Conservation (phyloP, 2,797 vertebrate species). For the Neoniphon sammara region DNA sequence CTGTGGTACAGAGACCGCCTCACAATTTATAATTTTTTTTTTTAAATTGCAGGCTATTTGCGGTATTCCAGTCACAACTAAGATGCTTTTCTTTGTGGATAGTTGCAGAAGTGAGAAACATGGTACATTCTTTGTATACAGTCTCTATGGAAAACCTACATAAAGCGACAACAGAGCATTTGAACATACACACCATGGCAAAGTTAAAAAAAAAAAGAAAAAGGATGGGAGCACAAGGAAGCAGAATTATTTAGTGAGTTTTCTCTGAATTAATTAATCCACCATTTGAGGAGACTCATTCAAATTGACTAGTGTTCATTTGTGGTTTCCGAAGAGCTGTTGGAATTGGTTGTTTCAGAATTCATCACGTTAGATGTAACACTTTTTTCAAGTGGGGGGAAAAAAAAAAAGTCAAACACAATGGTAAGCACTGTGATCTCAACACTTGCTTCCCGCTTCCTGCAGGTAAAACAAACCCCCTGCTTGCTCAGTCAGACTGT, state of each 20-base stretch:
- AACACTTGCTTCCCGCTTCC: slow-evolving; percentile 25
- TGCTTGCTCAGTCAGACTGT: slow-evolving; percentile 27
- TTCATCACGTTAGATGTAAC: slow-evolving; percentile 35
- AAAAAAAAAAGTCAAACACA: slow-evolving; percentile 45
- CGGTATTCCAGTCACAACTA: slow-evolving; percentile 49
- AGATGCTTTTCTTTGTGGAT: slow-evolving; percentile 22
- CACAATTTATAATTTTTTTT: too few species aligned
- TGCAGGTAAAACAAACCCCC: background rate
- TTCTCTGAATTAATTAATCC: slow-evolving; percentile 33
- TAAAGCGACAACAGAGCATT: slow-evolving; percentile 19
- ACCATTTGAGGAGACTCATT: slow-evolving; percentile 61
- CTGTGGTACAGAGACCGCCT: slow-evolving; percentile 51
- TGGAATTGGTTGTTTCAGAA: slow-evolving; percentile 8
- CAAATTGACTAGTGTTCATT: slow-evolving; percentile 54
- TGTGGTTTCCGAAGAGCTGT: slow-evolving; percentile 30
- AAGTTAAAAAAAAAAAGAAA: slow-evolving; percentile 7
- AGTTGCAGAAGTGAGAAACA: slow-evolving; percentile 35
- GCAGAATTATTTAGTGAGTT: slow-evolving; percentile 29
- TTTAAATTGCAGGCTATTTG: slow-evolving; percentile 74
- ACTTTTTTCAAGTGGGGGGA: slow-evolving; percentile 30
- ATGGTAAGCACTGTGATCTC: slow-evolving; percentile 8
- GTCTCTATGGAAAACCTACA: slow-evolving; percentile 6
- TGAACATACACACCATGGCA: slow-evolving; percentile 26
- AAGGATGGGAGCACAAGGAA: slow-evolving; percentile 28
- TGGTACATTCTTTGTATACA: slow-evolving; percentile 10